Conservation (phyloP, 2,113 vertebrate genomes). For the Sclerurus mexicanus region DNA sequence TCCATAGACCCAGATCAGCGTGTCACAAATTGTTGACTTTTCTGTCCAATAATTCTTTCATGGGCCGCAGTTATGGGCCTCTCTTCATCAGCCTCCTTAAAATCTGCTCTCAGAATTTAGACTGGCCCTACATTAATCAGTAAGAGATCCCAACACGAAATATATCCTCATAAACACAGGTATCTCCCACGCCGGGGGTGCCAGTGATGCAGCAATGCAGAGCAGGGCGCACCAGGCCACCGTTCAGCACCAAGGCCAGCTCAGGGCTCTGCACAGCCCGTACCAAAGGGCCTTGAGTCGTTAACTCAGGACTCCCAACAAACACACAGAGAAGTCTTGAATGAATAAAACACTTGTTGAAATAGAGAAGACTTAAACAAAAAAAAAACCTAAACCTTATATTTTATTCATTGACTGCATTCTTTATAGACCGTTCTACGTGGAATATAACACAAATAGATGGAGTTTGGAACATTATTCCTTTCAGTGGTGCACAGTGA, state of each 20-base stretch:
- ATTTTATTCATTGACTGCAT: neutral
- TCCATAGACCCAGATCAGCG: neutral
- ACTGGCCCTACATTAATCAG: neutral
- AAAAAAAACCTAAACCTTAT: neutral
- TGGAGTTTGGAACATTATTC: neutral
- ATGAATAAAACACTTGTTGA: neutral
- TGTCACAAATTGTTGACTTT: neutral
- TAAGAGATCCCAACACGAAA: neutral
- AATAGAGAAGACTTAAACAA: neutral
- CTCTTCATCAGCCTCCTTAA: neutral
- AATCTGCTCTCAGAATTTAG: neutral
- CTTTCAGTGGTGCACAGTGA: neutral
- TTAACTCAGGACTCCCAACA: neutral
- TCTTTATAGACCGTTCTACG: neutral
- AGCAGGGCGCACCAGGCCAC: neutral
- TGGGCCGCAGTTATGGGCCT: neutral
- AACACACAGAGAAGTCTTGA: neutral
- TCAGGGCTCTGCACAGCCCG: neutral
- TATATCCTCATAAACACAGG: neutral
- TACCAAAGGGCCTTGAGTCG: neutral
- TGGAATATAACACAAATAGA: neutral
- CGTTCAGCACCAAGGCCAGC: slow-evolving; percentile 40
- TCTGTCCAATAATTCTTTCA: neutral
- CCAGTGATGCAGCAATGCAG: rapidly evolving
- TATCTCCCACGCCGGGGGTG: neutral